Conservation (phyloP, 2,797 vertebrate species). For the Chaetophractus vellerosus region DNA sequence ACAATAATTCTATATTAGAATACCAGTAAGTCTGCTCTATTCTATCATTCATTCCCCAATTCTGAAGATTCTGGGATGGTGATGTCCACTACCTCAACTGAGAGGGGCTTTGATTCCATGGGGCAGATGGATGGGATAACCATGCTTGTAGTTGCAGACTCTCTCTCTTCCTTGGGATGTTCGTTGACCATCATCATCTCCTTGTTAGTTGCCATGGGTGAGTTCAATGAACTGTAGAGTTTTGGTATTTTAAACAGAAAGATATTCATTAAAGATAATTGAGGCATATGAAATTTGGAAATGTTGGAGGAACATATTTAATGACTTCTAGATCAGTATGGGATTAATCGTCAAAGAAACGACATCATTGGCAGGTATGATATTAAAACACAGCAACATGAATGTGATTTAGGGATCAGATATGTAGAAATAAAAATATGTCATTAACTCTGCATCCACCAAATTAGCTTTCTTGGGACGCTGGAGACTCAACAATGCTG, state of each 20-base stretch:
- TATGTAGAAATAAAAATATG: background rate
- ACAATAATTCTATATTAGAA: no score
- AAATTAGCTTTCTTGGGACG: background rate
- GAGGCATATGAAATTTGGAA: background rate
- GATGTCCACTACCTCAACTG: no score
- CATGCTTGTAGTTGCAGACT: no score
- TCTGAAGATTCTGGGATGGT: no score
- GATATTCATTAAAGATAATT: background rate
- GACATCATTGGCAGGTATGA: background rate
- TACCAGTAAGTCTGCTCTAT: no score
- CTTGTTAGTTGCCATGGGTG: no score
- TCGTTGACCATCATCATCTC: no score
- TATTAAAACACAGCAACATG: background rate
- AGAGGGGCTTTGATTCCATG: no score
- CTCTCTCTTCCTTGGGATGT: no score
- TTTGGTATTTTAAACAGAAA: background rate
- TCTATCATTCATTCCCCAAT: no score
- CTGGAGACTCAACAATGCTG: background rate
- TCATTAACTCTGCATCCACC: background rate
- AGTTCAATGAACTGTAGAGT: no score
- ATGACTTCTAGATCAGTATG: background rate
- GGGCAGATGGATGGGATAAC: no score
- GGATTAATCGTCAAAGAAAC: background rate
- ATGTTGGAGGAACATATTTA: background rate
- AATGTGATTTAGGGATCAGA: background rate